Evolutionary conservation across 2,113 vertebrate genomes (phyloP).

Genomic region (Melospiza melodia): DNA sequence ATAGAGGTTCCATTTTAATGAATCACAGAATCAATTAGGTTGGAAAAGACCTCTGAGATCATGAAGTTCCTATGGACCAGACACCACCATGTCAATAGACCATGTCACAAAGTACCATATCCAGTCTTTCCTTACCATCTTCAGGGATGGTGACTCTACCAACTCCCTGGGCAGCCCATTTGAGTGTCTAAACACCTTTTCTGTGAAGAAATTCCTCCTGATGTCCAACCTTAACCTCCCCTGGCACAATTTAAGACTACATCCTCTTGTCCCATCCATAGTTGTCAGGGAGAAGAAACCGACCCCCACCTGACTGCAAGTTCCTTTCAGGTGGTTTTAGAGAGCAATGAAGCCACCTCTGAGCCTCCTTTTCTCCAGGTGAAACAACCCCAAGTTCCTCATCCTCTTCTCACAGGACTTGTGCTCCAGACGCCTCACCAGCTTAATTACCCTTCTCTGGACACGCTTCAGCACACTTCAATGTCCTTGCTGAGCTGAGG

Average conservation of each 20-base stretch:
- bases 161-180: neutral
- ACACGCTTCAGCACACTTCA: rapidly evolving
- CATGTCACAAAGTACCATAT: neutral
- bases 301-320: neutral
- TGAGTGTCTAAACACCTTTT: neutral
- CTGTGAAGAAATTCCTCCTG: neutral
- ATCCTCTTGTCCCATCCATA: neutral
- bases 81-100: neutral
- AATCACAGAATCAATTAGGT: neutral
- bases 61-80: rapidly evolving
- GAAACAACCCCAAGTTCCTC: neutral
- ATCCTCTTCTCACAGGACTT: neutral
- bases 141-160: too few relatives aligned
- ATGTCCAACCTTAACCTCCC: neutral
- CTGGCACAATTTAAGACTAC: neutral
- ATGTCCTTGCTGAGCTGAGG: neutral
- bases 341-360: neutral
- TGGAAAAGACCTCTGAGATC: neutral
- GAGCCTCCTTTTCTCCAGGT: neutral
- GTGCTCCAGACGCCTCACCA: neutral
- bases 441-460: neutral
- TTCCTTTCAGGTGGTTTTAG: neutral
- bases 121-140: neutral
- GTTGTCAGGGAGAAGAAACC: neutral
- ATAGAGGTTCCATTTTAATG: neutral